Evolutionary conservation across 2,797 vertebrate species (phyloP).

Genomic region (Cheirogaleus major): DNA sequence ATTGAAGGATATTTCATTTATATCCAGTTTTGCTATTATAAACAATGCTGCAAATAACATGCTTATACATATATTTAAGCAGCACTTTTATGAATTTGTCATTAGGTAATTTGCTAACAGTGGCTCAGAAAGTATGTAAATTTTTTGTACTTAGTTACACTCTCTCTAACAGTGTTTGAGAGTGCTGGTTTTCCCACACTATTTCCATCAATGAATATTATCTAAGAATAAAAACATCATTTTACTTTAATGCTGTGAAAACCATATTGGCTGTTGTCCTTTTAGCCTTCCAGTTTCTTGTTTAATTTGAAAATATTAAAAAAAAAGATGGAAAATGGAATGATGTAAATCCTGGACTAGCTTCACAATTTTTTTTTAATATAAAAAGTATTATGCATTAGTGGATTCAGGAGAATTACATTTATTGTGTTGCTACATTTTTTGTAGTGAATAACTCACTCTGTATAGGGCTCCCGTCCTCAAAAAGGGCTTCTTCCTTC

Average conservation of each 20-base stretch:
- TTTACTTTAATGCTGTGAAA: neutral
- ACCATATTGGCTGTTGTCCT: neutral
- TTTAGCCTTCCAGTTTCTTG: neutral
- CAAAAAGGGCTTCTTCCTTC: neutral
- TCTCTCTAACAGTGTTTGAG: neutral
- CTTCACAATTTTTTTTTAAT: neutral
- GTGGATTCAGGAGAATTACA: neutral
- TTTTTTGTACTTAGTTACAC: neutral
- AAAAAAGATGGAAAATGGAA: neutral
- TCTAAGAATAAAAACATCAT: conserved; percentile 1
- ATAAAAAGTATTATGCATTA: neutral
- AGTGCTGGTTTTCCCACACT: neutral
- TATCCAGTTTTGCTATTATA: conserved; percentile 4
- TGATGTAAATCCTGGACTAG: neutral
- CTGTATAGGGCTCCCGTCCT: neutral
- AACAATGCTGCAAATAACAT: neutral
- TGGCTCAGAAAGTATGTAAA: neutral
- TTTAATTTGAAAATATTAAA: neutral
- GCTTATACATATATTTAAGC: neutral
- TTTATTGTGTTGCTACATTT: neutral
- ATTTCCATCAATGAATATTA: neutral
- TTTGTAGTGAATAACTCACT: neutral
- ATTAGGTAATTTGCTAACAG: neutral
- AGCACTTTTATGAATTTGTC: neutral
- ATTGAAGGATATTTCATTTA: conserved; percentile 13